Percentiles rank a stretch among this genome's conserved stretches.
Conservation (phyloP, 2,797 vertebrate genomes). For the Sternarchorhynchus goeldii region DNA sequence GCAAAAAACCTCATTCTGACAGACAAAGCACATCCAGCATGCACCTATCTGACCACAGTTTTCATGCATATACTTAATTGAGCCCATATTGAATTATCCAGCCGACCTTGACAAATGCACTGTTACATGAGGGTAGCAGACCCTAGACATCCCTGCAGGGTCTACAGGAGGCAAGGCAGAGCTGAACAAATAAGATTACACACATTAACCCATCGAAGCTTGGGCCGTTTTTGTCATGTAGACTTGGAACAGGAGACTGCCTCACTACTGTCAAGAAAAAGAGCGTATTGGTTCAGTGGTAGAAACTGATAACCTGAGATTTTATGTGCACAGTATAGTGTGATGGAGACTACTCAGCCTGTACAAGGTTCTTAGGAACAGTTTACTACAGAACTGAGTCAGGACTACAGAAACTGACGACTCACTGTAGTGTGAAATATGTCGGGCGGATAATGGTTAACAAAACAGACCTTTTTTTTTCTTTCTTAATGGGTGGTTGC, state of each 20-base stretch:
- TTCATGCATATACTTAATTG: conserved; percentile 13
- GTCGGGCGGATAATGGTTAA: conserved; percentile 5
- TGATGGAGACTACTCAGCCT: not conserved
- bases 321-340: not conserved
- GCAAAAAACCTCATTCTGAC: not conserved
- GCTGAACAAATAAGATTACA: conserved; percentile 43
- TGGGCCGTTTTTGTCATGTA: not conserved
- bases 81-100: not conserved
- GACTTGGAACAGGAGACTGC: not conserved
- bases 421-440: not conserved
- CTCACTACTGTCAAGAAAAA: not conserved
- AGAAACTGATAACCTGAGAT: not conserved
- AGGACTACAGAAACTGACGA: not conserved
- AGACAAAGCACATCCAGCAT: not conserved
- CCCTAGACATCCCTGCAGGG: conserved; percentile 21
- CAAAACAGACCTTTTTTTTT: not conserved
- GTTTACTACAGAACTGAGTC: not conserved
- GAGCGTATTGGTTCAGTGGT: not conserved
- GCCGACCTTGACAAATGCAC: conserved; percentile 29
- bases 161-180: conserved; percentile 17
- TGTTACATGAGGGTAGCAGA: not conserved
- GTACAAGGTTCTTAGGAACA: not conserved
- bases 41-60: not conserved
- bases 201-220: conserved; percentile 33
- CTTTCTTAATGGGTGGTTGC: conserved; percentile 17